These are phyloP conservation scores for Trypoxylon attenuatum DNA, from an alignment of 2,888 invertebrate genomes.

Conservation along the genomic window DNA sequence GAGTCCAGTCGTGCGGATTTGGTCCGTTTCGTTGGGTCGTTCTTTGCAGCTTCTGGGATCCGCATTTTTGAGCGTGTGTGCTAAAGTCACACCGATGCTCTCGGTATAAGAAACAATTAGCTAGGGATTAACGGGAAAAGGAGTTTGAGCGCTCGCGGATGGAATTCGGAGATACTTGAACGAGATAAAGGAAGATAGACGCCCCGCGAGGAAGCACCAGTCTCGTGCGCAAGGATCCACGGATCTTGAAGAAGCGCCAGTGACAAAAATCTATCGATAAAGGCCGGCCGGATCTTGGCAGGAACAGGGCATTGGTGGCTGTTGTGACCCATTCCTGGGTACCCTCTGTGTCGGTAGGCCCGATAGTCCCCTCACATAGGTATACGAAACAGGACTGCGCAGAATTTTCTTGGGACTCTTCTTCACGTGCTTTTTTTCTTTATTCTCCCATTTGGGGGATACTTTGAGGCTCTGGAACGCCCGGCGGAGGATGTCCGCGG, in stretches of 20 bases:
- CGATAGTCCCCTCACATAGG: constrained; percentile 87
- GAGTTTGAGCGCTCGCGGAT: not conserved
- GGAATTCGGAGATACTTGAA: no score
- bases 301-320: constrained; percentile 46
- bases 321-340: constrained; percentile 76
- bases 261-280: constrained; percentile 52
- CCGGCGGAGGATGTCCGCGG: constrained; percentile 81
- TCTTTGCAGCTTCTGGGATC: not conserved
- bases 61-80: no score
- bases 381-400: constrained; percentile 86
- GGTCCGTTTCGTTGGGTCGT: not conserved
- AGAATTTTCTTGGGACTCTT: constrained; percentile 83
- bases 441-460: constrained; percentile 72
- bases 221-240: no score
- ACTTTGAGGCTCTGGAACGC: constrained; percentile 83
- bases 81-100: no score
- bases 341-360: constrained; percentile 89
- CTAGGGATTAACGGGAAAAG: no score
- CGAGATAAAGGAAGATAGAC: no score
- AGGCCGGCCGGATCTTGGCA: constrained; percentile 59
- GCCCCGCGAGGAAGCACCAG: not conserved
- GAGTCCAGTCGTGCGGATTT: not conserved
- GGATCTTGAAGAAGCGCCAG: not conserved
- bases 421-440: constrained; percentile 76
- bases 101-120: no score